A percentile compares a stretch with the other conserved stretches of the same genome.
Conservation (phyloP, 2,888 invertebrate species). For the Nymphalis polychloros region DNA sequence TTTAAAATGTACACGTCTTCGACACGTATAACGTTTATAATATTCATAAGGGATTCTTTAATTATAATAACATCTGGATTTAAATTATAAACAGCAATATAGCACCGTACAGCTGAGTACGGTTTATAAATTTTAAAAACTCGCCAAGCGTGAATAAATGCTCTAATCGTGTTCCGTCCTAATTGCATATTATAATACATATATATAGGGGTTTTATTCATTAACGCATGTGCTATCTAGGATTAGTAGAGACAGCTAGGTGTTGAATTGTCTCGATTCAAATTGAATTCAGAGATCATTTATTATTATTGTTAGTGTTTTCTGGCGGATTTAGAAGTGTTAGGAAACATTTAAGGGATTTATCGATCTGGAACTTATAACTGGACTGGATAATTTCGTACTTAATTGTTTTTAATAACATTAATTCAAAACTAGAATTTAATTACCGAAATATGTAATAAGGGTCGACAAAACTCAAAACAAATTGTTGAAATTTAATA, state of each 20-base stretch:
- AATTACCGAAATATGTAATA: too few relatives aligned
- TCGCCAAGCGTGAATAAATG: conserved; percentile 36
- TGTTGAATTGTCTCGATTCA: not conserved
- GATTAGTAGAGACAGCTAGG: not conserved
- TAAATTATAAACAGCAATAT: conserved; percentile 34
- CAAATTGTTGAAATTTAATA: too few relatives aligned
- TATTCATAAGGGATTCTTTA: conserved; percentile 64
- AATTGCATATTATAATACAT: conserved; percentile 37
- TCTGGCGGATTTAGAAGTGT: not conserved
- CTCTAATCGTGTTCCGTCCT: conserved; percentile 36
- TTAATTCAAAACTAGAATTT: too few relatives aligned
- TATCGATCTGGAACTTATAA: too few relatives aligned
- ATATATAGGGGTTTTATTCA: conserved; percentile 27
- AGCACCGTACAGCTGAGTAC: conserved; percentile 24
- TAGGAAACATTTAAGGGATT: too few relatives aligned
- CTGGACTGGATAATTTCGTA: not conserved
- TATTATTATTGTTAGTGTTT: not conserved
- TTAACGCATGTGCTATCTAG: conserved; percentile 17
- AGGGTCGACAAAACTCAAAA: too few relatives aligned
- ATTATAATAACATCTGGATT: conserved; percentile 46
- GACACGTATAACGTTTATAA: conserved; percentile 50
- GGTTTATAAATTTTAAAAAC: conserved; percentile 33
- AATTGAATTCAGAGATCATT: too few relatives aligned
- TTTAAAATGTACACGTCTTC: conserved; percentile 45
- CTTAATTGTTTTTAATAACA: too few relatives aligned